Evolutionary conservation across 1,140 invertebrate species (phyloP).

Genomic region (Bombyx mandarina): DNA sequence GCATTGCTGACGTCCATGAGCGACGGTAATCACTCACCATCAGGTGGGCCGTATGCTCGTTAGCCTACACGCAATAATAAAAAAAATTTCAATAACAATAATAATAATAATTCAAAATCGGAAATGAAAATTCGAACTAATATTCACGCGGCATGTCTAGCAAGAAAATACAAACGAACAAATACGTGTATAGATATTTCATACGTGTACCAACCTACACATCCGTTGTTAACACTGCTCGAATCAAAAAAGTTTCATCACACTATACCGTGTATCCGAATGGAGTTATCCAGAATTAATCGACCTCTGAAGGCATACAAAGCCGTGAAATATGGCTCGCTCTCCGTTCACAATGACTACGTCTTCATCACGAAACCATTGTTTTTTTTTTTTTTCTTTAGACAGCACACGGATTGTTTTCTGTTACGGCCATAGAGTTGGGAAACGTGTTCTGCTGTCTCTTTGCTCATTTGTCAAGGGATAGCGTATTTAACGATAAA

Average conservation of each 20-base stretch:
- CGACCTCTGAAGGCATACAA: constrained; percentile 61
- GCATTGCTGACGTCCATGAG: too few relatives aligned
- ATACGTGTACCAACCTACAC: constrained; percentile 22
- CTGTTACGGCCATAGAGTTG: constrained; percentile 42
- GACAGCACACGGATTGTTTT: constrained; percentile 60
- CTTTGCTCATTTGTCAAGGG: constrained; percentile 39
- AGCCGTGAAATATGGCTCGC: constrained; percentile 65
- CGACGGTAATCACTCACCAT: too few relatives aligned
- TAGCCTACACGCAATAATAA: too few relatives aligned
- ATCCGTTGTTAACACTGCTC: constrained; percentile 25
- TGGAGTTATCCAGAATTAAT: constrained; percentile 70
- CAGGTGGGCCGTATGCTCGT: too few relatives aligned
- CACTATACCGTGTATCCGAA: constrained; percentile 56
- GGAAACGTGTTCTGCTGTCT: constrained; percentile 46
- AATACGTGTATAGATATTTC: constrained; percentile 14
- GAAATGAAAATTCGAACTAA: too few relatives aligned
- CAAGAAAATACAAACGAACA: background rate
- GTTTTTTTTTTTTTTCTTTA: constrained; percentile 57
- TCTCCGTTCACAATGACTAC: constrained; percentile 66
- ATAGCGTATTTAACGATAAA: constrained; percentile 2
- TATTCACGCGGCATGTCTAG: too few relatives aligned
- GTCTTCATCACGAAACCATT: constrained; percentile 68
- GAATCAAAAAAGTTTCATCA: constrained; percentile 65
- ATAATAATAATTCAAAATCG: too few relatives aligned
- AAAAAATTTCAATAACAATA: too few relatives aligned